Evolutionary conservation across 1,140 invertebrate genomes (phyloP).

Genomic region (Drosophila persimilis): DNA sequence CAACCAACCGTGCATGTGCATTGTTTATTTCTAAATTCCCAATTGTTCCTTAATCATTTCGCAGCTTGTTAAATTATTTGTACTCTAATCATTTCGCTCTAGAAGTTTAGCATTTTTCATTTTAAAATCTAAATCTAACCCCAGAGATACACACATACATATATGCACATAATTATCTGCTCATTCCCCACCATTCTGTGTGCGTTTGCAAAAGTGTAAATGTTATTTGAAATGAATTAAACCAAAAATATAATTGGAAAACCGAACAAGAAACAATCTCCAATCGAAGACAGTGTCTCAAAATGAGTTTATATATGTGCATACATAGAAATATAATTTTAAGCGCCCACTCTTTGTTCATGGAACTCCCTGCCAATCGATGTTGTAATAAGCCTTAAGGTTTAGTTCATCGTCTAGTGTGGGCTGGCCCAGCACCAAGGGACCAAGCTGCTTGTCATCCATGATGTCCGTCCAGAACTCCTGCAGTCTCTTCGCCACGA

Average conservation of each 20-base stretch:
- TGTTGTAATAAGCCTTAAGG: constrained; percentile 48
- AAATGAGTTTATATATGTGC: background rate
- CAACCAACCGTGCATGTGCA: constrained; percentile 10
- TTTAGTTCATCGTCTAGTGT: constrained; percentile 62
- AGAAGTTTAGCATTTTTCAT: no score
- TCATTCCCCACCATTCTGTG: constrained; percentile 44
- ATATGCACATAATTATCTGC: constrained; percentile 4
- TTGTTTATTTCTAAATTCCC: constrained; percentile 37
- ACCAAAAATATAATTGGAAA: constrained; percentile 34
- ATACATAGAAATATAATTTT: no score
- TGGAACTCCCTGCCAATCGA: constrained; percentile 14
- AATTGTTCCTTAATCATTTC: constrained; percentile 47
- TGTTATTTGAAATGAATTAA: constrained; percentile 63
- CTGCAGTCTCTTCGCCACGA: constrained; percentile 20
- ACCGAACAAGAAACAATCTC: background rate
- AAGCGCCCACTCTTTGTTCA: no score
- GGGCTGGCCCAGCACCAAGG: constrained; percentile 59
- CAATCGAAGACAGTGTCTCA: background rate
- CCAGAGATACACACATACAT: constrained; percentile 5
- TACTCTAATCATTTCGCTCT: constrained; percentile 28
- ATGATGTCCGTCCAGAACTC: constrained; percentile 65
- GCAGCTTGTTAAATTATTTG: constrained; percentile 45
- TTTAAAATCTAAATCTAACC: constrained; percentile 16
- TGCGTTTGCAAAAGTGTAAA: constrained; percentile 62
- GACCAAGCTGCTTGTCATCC: constrained; percentile 59